Conservation (phyloP, 2,113 vertebrate genomes). For the Plectropomus leopardus region DNA sequence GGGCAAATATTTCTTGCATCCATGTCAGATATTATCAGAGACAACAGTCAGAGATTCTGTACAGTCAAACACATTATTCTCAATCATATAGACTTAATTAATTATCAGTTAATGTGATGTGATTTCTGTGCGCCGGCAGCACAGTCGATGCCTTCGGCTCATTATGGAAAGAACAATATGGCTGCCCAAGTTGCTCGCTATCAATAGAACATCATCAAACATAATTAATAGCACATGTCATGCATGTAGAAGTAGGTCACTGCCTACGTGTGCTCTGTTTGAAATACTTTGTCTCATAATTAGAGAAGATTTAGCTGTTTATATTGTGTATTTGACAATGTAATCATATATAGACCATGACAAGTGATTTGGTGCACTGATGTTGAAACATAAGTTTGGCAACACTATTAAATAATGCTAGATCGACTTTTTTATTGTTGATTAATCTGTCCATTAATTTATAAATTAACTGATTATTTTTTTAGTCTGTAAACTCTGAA, state of each 20-base stretch:
- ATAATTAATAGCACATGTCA: slow-evolving; percentile 58
- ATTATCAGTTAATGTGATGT: slow-evolving; percentile 25
- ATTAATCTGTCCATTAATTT: neutral
- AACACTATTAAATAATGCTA: too few species aligned
- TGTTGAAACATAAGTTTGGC: too few species aligned
- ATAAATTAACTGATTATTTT: neutral
- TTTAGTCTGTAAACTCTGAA: neutral
- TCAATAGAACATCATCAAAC: slow-evolving; percentile 33
- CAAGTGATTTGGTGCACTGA: neutral
- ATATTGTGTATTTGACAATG: neutral
- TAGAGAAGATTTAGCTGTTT: slow-evolving; percentile 11
- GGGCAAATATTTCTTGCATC: neutral
- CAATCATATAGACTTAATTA: neutral
- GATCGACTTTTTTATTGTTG: too few species aligned
- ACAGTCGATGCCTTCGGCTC: slow-evolving; percentile 38
- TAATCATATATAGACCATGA: neutral
- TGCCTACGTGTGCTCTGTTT: slow-evolving; percentile 1
- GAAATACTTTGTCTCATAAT: slow-evolving; percentile 7
- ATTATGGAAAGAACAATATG: slow-evolving; percentile 20
- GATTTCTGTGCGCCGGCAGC: slow-evolving; percentile 18
- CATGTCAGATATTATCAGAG: neutral
- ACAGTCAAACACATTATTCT: neutral
- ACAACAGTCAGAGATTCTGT: neutral
- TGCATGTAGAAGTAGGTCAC: slow-evolving; percentile 55
- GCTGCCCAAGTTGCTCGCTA: slow-evolving; percentile 22